Conservation (phyloP, 2,888 invertebrate species). For the Rotaria sp. region DNA sequence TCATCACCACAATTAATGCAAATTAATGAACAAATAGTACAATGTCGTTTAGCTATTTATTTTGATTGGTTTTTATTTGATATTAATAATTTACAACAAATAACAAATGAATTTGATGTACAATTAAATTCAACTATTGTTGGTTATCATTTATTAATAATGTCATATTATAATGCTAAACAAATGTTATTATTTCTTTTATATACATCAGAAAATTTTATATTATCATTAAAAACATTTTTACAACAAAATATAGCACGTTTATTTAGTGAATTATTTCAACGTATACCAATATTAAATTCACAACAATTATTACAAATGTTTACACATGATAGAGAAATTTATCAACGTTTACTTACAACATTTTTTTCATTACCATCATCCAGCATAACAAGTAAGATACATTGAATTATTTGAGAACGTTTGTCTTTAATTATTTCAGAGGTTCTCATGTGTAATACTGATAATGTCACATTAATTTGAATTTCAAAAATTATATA, state of each 20-base stretch:
- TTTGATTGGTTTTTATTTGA: slow-evolving; percentile 13
- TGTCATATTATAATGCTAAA: background rate
- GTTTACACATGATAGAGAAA: slow-evolving; percentile 6
- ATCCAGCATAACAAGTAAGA: background rate
- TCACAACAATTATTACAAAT: slow-evolving; percentile 19
- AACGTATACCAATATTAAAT: background rate
- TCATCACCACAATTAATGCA: background rate
- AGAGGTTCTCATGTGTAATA: too few relatives aligned
- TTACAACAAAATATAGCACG: background rate
- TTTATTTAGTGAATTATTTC: slow-evolving; percentile 7
- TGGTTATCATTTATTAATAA: background rate
- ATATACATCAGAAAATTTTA: background rate
- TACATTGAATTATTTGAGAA: background rate
- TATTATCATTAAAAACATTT: background rate
- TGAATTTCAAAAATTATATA: too few relatives aligned
- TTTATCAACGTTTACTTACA: background rate
- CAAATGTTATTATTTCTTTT: slow-evolving; percentile 4
- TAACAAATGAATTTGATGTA: background rate
- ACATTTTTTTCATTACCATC: background rate
- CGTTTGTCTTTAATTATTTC: too few relatives aligned
- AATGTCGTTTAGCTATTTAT: slow-evolving; percentile 20
- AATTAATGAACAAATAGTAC: slow-evolving; percentile 8
- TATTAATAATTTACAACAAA: background rate
- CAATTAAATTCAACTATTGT: background rate
- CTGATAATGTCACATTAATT: too few relatives aligned